Evolutionary conservation across 1,140 invertebrate genomes (phyloP).

Genomic region (Aleiodes sp.): DNA sequence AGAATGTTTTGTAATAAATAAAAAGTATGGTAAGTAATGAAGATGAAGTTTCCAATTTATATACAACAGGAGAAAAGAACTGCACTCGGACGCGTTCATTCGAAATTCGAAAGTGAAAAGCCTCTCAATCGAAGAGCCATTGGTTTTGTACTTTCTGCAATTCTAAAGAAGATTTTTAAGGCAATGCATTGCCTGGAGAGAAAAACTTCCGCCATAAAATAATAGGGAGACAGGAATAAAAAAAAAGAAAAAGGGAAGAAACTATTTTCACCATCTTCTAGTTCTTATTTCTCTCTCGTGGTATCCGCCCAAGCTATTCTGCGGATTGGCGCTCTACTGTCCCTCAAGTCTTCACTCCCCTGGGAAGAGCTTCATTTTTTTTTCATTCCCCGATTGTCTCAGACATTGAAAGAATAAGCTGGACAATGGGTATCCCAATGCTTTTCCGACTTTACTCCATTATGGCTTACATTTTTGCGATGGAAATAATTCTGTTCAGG

Average conservation of each 20-base stretch:
- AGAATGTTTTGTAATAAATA: no score
- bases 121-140: no score
- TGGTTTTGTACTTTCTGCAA: background rate
- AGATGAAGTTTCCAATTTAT: no score
- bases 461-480: no score
- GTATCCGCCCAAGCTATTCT: conserved; percentile 11
- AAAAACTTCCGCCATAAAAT: background rate
- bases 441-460: background rate
- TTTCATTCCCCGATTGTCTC: conserved; percentile 4
- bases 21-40: no score
- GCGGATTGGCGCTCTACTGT: conserved; percentile 13
- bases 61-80: no score
- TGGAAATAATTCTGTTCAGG: no score
- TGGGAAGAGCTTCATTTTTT: background rate
- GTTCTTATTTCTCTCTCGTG: background rate
- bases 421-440: background rate
- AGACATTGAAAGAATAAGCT: background rate
- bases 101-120: no score
- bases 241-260: background rate
- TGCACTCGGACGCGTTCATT: no score
- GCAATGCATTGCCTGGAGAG: background rate
- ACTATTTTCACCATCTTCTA: conserved; percentile 8
- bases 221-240: background rate
- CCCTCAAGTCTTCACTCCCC: conserved; percentile 8
- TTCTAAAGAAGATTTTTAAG: background rate